Conservation (phyloP, 2,797 vertebrate genomes). For the Sebastes itinus region DNA sequence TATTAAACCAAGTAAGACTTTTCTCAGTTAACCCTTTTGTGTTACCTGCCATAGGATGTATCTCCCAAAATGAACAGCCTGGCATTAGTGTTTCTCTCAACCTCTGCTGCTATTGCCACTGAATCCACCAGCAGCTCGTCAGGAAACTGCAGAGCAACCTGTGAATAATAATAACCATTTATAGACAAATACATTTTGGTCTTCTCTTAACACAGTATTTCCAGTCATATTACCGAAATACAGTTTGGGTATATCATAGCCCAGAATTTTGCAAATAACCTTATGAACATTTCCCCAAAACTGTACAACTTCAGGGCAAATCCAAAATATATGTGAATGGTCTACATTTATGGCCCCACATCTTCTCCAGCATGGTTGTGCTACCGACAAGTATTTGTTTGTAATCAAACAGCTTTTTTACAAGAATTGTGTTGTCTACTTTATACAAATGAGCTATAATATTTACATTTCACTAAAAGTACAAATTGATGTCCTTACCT, state of each 20-base stretch:
- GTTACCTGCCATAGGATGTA: slow-evolving; percentile 95
- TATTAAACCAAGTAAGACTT: background rate
- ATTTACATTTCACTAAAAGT: background rate
- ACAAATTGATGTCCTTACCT: slow-evolving; percentile 67
- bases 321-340: no score
- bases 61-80: slow-evolving; percentile 91
- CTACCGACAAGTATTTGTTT: no score
- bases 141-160: slow-evolving; percentile 97
- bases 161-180: background rate
- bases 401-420: no score
- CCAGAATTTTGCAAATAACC: no score
- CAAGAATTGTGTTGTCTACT: background rate
- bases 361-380: no score
- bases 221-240: no score
- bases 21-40: background rate
- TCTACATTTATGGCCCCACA: no score
- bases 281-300: no score
- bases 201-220: no score
- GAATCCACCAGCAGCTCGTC: slow-evolving; percentile 90
- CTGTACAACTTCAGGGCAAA: no score
- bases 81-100: slow-evolving; percentile 82
- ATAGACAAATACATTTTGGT: background rate
- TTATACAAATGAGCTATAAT: background rate
- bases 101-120: slow-evolving; percentile 77
- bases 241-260: no score